Percentiles rank a stretch among this genome's conserved stretches.
Conservation (phyloP, 2,113 vertebrate genomes). For the Erythrocercus mccallii region DNA sequence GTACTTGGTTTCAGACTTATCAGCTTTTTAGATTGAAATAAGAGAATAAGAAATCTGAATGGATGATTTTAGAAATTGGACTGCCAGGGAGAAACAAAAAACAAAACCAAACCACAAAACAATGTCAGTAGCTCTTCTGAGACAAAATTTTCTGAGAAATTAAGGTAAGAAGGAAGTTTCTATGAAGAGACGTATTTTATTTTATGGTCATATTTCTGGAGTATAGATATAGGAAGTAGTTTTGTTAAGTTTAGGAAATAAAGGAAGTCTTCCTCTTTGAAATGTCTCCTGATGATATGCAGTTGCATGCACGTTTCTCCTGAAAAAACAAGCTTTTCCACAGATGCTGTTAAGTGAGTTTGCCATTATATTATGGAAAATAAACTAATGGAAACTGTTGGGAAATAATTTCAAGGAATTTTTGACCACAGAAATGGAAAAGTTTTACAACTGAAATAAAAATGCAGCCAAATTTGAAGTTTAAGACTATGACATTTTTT, state of each 20-base stretch:
- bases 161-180: background rate
- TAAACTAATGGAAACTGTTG: background rate
- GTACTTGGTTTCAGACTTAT: background rate
- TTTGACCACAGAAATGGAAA: background rate
- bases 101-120: background rate
- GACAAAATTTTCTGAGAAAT: background rate
- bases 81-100: rapidly evolving
- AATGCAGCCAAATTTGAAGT: background rate
- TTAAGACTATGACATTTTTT: background rate
- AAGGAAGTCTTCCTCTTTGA: background rate
- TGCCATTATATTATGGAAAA: background rate
- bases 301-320: background rate
- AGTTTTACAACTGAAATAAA: background rate
- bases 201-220: background rate
- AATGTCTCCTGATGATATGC: background rate
- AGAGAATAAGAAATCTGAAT: background rate
- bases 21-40: background rate
- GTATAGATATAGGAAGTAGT: background rate
- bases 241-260: background rate
- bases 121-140: background rate
- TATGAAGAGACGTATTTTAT: background rate
- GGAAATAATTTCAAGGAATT: rapidly evolving
- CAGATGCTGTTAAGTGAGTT: background rate
- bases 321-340: background rate
- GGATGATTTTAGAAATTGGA: background rate